Percentiles rank a stretch among this genome's conserved stretches.
phyloP scores from a whole-genome alignment of 2,888 invertebrate genomes.

The Agonum fuliginosum region DNA sequence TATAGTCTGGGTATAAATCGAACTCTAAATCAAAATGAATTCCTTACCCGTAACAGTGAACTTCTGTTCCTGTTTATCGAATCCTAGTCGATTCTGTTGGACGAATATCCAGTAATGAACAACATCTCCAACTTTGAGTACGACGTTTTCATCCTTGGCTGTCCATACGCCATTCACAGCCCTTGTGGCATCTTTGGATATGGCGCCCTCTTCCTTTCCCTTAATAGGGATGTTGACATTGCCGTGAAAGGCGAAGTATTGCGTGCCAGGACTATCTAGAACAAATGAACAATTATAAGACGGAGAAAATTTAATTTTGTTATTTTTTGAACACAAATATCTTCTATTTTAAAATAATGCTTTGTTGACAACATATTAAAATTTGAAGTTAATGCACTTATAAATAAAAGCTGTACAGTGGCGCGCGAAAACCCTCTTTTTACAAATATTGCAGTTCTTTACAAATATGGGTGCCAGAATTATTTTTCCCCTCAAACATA shows the following conservation, averaged over 20 bases:
- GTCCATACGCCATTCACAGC: conserved; percentile 75
- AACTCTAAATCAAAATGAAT: too few species aligned
- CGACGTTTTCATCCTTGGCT: conserved; percentile 72
- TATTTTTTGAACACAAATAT: too few species aligned
- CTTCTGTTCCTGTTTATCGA: conserved; percentile 71
- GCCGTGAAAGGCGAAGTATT: conserved; percentile 79
- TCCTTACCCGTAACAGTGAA: conserved; percentile 72
- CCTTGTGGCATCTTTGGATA: conserved; percentile 73
- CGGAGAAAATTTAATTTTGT: neutral
- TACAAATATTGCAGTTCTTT: too few species aligned
- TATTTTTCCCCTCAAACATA: too few species aligned
- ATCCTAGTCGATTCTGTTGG: conserved; percentile 73
- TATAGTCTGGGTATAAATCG: too few species aligned
- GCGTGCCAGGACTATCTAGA: conserved; percentile 75
- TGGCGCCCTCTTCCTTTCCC: conserved; percentile 74
- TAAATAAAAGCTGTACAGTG: too few species aligned
- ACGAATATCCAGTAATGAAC: conserved; percentile 79
- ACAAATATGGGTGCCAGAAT: too few species aligned
- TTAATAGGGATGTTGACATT: conserved; percentile 76
- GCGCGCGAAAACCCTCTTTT: too few species aligned
- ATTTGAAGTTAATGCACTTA: too few species aligned
- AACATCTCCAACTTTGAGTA: conserved; percentile 75
- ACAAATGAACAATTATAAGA: conserved; percentile 57
- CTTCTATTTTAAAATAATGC: too few species aligned
- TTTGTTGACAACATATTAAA: too few species aligned